Conservation (phyloP, 2,888 invertebrate genomes). For the Metallyticus violacea region DNA sequence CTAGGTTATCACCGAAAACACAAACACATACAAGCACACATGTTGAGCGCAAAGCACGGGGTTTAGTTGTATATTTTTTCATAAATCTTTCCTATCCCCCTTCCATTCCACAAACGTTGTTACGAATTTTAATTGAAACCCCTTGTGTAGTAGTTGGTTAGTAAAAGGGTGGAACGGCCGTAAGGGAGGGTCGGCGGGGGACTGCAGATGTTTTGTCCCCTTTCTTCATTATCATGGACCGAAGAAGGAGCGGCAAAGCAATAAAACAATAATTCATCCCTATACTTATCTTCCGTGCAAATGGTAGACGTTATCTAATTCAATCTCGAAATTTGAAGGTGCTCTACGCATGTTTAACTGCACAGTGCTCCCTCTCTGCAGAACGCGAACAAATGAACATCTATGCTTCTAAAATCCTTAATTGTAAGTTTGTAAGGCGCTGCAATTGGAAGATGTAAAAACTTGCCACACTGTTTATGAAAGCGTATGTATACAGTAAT, state of each 20-base stretch:
- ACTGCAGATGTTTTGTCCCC: not conserved
- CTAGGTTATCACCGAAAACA: not conserved
- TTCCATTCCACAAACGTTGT: not conserved
- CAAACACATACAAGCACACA: not conserved
- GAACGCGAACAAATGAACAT: not conserved
- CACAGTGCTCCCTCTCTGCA: not conserved
- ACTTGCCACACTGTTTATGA: no score
- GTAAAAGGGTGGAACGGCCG: not conserved
- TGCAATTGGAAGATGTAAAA: no score
- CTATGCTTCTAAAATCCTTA: no score
- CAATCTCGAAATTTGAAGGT: not conserved
- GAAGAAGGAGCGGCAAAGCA: not conserved
- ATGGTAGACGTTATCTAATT: not conserved
- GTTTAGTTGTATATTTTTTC: not conserved
- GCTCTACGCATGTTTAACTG: no score
- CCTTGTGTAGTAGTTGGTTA: not conserved
- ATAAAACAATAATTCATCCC: not conserved
- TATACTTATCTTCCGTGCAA: not conserved
- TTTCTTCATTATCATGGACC: not conserved
- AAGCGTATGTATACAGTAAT: no score
- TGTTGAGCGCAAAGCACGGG: not conserved
- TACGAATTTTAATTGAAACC: conserved; percentile 12
- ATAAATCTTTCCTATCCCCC: not conserved
- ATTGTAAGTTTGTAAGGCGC: no score
- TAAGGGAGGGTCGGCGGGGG: not conserved